Evolutionary conservation across 35 echinoderm and acorn worm genomes (phyloP).

Genomic region (Eucidaris tribuloides): DNA sequence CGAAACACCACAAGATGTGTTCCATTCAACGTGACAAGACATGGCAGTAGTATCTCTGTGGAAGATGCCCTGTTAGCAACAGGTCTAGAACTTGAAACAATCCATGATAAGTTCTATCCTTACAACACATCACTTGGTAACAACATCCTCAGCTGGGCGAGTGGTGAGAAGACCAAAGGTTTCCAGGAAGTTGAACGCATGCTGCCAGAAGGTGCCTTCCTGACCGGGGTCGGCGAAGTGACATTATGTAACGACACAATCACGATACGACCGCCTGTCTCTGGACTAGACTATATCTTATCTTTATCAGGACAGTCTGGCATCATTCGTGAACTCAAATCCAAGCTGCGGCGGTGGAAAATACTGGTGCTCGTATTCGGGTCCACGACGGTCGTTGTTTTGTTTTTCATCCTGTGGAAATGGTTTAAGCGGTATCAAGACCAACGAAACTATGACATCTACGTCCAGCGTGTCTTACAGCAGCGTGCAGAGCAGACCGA

Average conservation of each 20-base stretch:
- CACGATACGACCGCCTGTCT: slow-evolving; percentile 58
- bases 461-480: slow-evolving; percentile 45
- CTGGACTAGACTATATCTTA: slow-evolving; percentile 68
- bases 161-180: slow-evolving; percentile 96
- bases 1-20: slow-evolving; percentile 67
- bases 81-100: slow-evolving; percentile 62
- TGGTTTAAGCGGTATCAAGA: slow-evolving; percentile 66
- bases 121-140: slow-evolving; percentile 66
- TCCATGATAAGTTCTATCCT: slow-evolving; percentile 89
- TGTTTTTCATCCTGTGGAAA: slow-evolving; percentile 40
- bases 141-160: slow-evolving; percentile 92
- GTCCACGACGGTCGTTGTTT: slow-evolving; percentile 57
- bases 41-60: slow-evolving; percentile 29
- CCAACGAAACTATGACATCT: slow-evolving; percentile 32
- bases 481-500: slow-evolving; percentile 32
- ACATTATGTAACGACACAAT: slow-evolving; percentile 48
- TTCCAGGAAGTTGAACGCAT: slow-evolving; percentile 89
- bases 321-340: slow-evolving; percentile 64
- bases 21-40: slow-evolving; percentile 70
- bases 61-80: slow-evolving; percentile 75
- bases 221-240: slow-evolving; percentile 85
- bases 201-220: slow-evolving; percentile 73
- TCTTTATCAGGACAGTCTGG: slow-evolving; percentile 30
- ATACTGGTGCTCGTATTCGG: slow-evolving; percentile 60
- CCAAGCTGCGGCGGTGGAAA: slow-evolving; percentile 62